A percentile compares a stretch with the other conserved stretches of the same genome.
phyloP scores from a whole-genome alignment of 2,888 invertebrate genomes.

The Rotaria macrura region DNA sequence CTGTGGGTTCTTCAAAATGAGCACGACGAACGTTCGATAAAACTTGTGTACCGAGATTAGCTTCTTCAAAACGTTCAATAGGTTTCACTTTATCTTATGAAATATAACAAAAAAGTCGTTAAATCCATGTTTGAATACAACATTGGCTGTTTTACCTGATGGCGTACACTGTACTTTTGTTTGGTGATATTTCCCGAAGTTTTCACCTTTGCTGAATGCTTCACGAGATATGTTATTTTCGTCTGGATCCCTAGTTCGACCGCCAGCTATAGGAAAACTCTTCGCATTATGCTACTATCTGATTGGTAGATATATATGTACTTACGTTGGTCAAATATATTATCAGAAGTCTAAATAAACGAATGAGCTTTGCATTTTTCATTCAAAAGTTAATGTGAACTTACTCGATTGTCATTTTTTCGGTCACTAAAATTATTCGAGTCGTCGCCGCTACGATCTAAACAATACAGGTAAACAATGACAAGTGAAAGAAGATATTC shows the following conservation, averaged over 20 bases:
- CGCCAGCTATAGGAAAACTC: not conserved
- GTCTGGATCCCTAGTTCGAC: not conserved
- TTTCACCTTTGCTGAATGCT: not conserved
- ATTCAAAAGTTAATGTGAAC: not conserved
- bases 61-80: constrained; percentile 21
- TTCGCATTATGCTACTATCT: too few relatives aligned
- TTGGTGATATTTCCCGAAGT: not conserved
- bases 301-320: not conserved
- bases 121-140: too few relatives aligned
- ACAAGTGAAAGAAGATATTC: not conserved
- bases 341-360: not conserved
- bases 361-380: not conserved
- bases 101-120: not conserved
- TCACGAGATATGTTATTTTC: not conserved
- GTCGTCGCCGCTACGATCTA: not conserved
- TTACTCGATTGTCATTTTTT: not conserved
- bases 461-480: not conserved
- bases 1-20: constrained; percentile 27
- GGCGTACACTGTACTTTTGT: not conserved
- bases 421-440: not conserved
- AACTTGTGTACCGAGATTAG: constrained; percentile 13
- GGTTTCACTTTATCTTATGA: constrained; percentile 11
- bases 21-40: constrained; percentile 23
- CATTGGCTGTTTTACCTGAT: too few relatives aligned
- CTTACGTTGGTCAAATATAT: not conserved